These are phyloP conservation scores for Spermophilus dauricus DNA, from an alignment of 2,113 vertebrate species.

Conservation along the genomic window DNA sequence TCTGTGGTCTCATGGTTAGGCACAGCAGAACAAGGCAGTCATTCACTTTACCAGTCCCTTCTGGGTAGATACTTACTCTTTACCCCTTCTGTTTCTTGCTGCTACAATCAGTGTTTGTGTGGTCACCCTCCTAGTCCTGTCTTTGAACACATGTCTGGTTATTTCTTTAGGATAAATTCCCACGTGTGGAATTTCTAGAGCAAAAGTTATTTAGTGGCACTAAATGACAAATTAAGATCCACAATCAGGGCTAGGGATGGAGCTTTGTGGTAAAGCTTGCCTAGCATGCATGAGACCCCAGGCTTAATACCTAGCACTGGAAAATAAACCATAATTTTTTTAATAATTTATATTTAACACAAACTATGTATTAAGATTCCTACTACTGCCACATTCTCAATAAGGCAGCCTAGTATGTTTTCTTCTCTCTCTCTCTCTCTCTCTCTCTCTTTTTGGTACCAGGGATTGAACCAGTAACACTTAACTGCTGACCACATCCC, in stretches of 20 bases:
- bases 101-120: neutral
- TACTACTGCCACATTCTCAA: neutral
- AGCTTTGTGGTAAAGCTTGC: no score
- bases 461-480: no score
- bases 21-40: neutral
- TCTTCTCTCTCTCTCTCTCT: no score
- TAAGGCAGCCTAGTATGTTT: neutral
- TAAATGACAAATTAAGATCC: neutral
- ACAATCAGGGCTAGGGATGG: neutral
- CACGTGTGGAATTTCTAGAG: neutral
- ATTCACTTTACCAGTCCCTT: neutral
- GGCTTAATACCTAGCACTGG: no score
- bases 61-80: neutral
- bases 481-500: no score
- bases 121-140: neutral
- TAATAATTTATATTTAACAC: no score
- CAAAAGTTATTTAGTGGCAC: slow-evolving; percentile 3
- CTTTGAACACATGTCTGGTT: neutral
- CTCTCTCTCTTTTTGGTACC: no score
- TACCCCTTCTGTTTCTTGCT: neutral
- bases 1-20: neutral
- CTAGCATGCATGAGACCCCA: no score
- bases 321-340: no score
- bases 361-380: no score
- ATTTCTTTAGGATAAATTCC: slow-evolving; percentile 24